Percentiles rank a stretch among this genome's conserved stretches.
Conservation (phyloP, 2,113 vertebrate genomes). For the Heptranchias perlo region DNA sequence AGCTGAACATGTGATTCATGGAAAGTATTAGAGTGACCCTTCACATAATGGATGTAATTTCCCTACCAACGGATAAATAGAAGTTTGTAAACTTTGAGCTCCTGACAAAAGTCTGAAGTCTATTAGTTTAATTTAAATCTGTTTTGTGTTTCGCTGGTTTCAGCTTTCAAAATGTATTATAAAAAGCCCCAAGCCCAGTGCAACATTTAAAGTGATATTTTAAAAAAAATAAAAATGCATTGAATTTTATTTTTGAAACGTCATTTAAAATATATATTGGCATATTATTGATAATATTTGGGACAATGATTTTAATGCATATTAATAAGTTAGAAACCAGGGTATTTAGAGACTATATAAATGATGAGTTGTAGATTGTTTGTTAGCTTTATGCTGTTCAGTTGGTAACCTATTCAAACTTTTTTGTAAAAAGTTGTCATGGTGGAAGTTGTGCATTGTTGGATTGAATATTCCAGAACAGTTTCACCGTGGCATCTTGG, state of each 20-base stretch:
- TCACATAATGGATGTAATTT: conserved; percentile 24
- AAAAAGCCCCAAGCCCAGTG: not conserved
- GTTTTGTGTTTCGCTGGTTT: conserved; percentile 13
- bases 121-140: conserved; percentile 23
- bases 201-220: not conserved
- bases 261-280: not conserved
- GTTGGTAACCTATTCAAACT: conserved; percentile 21
- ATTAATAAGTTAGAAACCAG: not conserved
- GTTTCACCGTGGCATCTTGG: conserved; percentile 10
- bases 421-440: not conserved
- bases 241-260: not conserved
- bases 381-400: not conserved
- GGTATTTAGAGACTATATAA: not conserved
- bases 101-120: conserved; percentile 4
- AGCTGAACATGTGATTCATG: conserved; percentile 25
- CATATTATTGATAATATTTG: not conserved
- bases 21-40: conserved; percentile 24
- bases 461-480: not conserved
- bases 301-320: not conserved
- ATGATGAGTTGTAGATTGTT: not conserved
- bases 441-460: not conserved
- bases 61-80: conserved; percentile 20
- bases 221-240: not conserved
- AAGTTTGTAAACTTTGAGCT: not conserved
- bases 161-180: conserved; percentile 6